Conservation (phyloP, 2,888 invertebrate genomes). For the Drosophila histrio region DNA sequence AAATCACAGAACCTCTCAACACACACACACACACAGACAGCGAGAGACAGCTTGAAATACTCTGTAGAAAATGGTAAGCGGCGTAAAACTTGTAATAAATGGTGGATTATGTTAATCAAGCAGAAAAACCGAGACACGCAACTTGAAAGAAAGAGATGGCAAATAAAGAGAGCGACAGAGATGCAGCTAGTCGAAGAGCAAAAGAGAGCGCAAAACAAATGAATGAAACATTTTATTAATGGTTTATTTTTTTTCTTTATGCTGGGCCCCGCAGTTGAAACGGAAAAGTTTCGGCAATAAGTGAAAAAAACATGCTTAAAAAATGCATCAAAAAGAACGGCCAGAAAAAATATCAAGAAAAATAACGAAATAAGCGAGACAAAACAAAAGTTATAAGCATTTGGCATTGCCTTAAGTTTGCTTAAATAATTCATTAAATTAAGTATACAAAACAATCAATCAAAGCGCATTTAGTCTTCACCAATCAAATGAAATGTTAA, state of each 20-base stretch:
- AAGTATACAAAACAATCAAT: slow-evolving; percentile 79
- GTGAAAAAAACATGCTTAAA: slow-evolving; percentile 50
- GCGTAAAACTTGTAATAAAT: slow-evolving; percentile 71
- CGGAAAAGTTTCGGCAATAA: slow-evolving; percentile 41
- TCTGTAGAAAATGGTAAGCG: slow-evolving; percentile 38
- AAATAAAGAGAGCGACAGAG: slow-evolving; percentile 8
- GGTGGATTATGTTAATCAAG: slow-evolving; percentile 80
- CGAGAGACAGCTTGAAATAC: slow-evolving; percentile 14
- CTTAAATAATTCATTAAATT: slow-evolving; percentile 81
- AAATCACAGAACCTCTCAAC: slow-evolving; percentile 58
- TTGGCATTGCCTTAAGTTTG: slow-evolving; percentile 49
- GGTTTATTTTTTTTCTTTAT: slow-evolving; percentile 48
- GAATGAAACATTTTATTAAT: slow-evolving; percentile 76
- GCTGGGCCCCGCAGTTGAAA: slow-evolving; percentile 26
- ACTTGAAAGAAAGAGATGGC: slow-evolving; percentile 22
- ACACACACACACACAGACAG: neutral
- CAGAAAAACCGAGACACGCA: slow-evolving; percentile 70
- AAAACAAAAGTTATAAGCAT: slow-evolving; percentile 64
- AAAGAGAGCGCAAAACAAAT: slow-evolving; percentile 56
- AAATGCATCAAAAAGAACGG: slow-evolving; percentile 37
- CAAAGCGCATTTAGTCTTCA: slow-evolving; percentile 67
- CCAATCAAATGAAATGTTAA: slow-evolving; percentile 56
- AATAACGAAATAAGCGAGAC: slow-evolving; percentile 13
- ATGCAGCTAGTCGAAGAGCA: neutral
- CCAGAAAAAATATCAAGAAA: slow-evolving; percentile 17